phyloP scores from a whole-genome alignment of 2,888 invertebrate species.

The Drosophila prostipennis region DNA sequence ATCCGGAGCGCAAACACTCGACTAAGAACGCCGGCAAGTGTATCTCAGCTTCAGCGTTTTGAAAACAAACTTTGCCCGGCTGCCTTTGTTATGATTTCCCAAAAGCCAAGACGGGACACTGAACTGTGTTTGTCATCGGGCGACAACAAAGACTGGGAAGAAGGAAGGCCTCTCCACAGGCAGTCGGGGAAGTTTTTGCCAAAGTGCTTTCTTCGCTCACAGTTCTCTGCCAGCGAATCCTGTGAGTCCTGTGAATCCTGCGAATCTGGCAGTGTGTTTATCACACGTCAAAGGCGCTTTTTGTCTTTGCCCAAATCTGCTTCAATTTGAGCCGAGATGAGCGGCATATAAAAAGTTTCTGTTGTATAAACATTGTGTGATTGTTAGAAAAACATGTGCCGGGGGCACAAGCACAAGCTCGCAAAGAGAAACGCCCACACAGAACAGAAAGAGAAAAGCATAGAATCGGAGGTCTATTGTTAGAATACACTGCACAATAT shows the following conservation, averaged over 20 bases:
- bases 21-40: constrained; percentile 36
- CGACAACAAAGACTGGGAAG: constrained; percentile 22
- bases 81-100: constrained; percentile 53
- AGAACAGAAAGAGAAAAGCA: constrained; percentile 18
- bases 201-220: constrained; percentile 63
- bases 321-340: constrained; percentile 68
- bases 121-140: constrained; percentile 72
- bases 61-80: constrained; percentile 30
- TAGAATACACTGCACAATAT: neutral
- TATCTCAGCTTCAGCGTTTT: constrained; percentile 43
- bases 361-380: constrained; percentile 80
- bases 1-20: constrained; percentile 34
- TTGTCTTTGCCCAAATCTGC: constrained; percentile 77
- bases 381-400: constrained; percentile 79
- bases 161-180: constrained; percentile 32
- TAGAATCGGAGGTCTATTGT: neutral
- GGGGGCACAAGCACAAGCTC: constrained; percentile 29
- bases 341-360: constrained; percentile 72
- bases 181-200: constrained; percentile 62
- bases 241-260: constrained; percentile 7
- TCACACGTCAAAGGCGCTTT: constrained; percentile 79
- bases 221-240: constrained; percentile 1
- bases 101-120: constrained; percentile 53
- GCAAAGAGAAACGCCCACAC: constrained; percentile 12
- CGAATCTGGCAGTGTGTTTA: constrained; percentile 57